phyloP scores from a whole-genome alignment of 2,113 vertebrate species.

The Datnioides undecimradiatus region DNA sequence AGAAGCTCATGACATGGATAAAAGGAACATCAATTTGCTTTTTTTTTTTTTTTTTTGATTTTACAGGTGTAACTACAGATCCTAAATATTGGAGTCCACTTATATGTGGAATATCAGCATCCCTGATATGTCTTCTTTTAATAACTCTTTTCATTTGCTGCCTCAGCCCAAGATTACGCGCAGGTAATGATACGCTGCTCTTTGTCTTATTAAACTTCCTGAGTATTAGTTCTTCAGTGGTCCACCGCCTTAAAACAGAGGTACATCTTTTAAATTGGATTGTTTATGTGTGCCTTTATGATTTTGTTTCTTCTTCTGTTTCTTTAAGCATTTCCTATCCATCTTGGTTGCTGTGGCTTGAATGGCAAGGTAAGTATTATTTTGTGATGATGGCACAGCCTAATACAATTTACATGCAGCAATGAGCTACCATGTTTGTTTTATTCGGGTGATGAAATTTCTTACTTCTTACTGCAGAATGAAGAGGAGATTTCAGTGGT shows the following conservation, averaged over 20 bases:
- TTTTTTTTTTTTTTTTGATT: background rate
- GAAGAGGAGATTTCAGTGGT: conserved; percentile 31
- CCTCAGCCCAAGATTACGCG: background rate
- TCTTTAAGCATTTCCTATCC: conserved; percentile 27
- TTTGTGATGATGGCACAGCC: background rate
- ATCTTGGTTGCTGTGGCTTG: background rate
- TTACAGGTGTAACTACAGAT: background rate
- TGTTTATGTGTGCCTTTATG: fast-evolving
- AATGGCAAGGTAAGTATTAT: background rate
- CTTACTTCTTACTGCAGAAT: conserved; percentile 21
- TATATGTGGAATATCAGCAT: conserved; percentile 20
- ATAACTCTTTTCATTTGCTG: conserved; percentile 27
- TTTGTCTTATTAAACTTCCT: background rate
- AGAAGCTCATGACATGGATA: background rate
- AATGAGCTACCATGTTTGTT: background rate
- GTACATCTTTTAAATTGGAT: background rate
- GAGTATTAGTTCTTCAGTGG: background rate
- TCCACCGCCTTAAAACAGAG: background rate
- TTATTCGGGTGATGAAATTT: background rate
- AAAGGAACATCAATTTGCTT: background rate
- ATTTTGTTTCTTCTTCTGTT: conserved; percentile 11
- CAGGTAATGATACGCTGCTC: conserved; percentile 19
- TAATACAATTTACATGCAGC: background rate
- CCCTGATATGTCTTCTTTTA: conserved; percentile 21
- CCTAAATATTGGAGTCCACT: background rate